Base-by-base conservation (phyloP, 1,140 invertebrate species). In the Macrostomum lignano region DNA sequence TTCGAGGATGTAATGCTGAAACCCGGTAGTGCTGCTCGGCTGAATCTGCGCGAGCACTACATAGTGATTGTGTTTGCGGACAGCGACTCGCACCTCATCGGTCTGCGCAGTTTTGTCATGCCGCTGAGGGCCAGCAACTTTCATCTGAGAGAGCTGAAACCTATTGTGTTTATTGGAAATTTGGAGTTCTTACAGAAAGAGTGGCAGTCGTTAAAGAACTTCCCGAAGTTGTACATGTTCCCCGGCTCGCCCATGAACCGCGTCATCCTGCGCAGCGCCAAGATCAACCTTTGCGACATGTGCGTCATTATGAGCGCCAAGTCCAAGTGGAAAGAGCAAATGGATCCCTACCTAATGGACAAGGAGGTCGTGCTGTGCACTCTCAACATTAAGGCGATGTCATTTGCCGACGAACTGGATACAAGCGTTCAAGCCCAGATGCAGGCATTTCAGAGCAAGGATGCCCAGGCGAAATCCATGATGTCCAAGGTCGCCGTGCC, bases 251-350 rank as follows among this genome's bases (percentile, higher is more conserved):
- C 84, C 43, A 64, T 93, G 50, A 91, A 79, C 61, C 69, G 86
- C 58, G 81, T 84, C 45, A 81, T 93, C 65, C 64, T 94, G 45
- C 66, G 86, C 46, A 82, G 84, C 46, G 84, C 93, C 15, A 91
- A 93, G 57, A 84, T 94, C 35, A 91, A 93, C 62, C 65, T 91
- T 40, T 94, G 86, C 65, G 82, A 88, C 65, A 93, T 94, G 84
- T 86, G 79, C 65, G 65, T 67, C 17, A 86, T 91, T 55, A 62
- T 91, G 71, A 84, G 65, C 50, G 79, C 79, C 46, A 82, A 74
- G 65, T 81, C 82, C 36, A 88, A 81, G 48, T 36, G 7, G 3
- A 30, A 14, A 10, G 41, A 40, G 15, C n/a, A n/a, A n/a, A 37
- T 44, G 29, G 32, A 36, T 21, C 35, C 38, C 6, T 21, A 29